These are phyloP conservation scores for Phthorimaea operculella DNA, from an alignment of 1,140 invertebrate genomes.

Conservation along the genomic window DNA sequence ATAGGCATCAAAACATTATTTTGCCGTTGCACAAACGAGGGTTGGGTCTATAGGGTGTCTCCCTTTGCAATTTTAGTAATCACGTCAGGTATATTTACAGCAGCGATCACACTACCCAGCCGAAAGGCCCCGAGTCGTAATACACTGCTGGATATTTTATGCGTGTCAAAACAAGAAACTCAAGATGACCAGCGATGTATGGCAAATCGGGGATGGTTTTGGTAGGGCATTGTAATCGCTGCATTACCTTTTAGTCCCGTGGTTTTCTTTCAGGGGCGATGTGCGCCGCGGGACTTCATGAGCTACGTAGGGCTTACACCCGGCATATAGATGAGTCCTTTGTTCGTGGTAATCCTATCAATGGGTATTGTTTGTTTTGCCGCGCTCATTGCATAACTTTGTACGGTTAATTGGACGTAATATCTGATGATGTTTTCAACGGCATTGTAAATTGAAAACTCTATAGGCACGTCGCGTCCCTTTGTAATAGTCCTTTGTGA, in stretches of 20 bases:
- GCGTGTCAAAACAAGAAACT: too few species aligned
- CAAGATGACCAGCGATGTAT: too few species aligned
- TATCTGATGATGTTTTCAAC: slow-evolving; percentile 11
- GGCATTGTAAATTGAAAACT: neutral
- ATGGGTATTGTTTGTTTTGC: slow-evolving; percentile 32
- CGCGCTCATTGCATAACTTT: slow-evolving; percentile 2
- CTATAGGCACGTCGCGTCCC: neutral
- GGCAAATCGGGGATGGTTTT: too few species aligned
- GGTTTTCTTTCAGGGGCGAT: neutral
- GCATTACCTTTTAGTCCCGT: neutral
- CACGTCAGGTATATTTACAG: slow-evolving; percentile 46
- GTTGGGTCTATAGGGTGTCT: slow-evolving; percentile 18
- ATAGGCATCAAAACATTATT: slow-evolving; percentile 32
- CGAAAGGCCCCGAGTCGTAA: too few species aligned
- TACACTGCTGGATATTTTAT: too few species aligned
- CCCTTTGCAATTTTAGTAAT: slow-evolving; percentile 48
- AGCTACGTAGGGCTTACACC: slow-evolving; percentile 12
- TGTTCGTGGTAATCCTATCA: slow-evolving; percentile 41
- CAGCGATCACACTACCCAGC: too few species aligned
- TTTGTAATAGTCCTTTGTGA: too few species aligned
- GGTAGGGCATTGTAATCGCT: too few species aligned
- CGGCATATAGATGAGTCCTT: slow-evolving; percentile 60
- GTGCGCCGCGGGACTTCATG: neutral
- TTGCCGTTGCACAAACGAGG: slow-evolving; percentile 29
- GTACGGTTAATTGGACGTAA: slow-evolving; percentile 1